Percentiles rank a stretch among this genome's conserved stretches.
Evolutionary conservation across 1,140 invertebrate genomes (phyloP).

Genomic region (Papilio polytes): DNA sequence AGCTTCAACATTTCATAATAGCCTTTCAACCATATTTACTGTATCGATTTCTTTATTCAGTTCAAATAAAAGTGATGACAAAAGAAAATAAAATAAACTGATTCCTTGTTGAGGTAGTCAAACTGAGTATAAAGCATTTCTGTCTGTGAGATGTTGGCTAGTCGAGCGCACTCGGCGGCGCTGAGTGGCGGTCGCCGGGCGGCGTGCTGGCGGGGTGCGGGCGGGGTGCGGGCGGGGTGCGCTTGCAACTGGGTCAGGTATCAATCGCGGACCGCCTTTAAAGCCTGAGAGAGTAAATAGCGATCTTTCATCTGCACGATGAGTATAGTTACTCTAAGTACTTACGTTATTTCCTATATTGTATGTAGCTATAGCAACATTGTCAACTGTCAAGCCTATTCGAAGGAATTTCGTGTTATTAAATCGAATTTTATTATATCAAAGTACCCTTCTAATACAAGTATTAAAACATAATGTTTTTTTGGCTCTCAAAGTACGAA

Average conservation of each 20-base stretch:
- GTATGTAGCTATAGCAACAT: too few species aligned
- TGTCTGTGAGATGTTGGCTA: slow-evolving; percentile 4
- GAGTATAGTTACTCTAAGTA: background rate
- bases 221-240: background rate
- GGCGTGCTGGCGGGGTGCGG: background rate
- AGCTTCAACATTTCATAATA: background rate
- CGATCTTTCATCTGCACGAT: slow-evolving; percentile 15
- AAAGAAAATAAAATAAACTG: background rate
- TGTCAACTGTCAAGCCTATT: too few species aligned
- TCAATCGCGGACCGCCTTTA: slow-evolving; percentile 5
- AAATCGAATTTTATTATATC: too few species aligned
- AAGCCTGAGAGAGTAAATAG: background rate
- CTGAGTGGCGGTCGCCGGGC: slow-evolving; percentile 4
- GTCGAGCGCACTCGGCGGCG: slow-evolving; percentile 19
- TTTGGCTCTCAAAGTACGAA: background rate
- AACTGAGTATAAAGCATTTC: background rate
- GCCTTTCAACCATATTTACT: background rate
- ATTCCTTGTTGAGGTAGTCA: slow-evolving; percentile 7
- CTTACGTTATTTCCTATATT: background rate
- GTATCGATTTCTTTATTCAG: background rate
- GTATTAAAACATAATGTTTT: too few species aligned
- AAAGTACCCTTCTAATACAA: too few species aligned
- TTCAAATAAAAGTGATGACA: background rate
- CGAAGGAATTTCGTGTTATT: too few species aligned
- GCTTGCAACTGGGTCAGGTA: slow-evolving; percentile 40